Evolutionary conservation across 2,113 vertebrate species (phyloP), one percentile per base, ranked within the genome.

Genomic region (Hoplias malabaricus): DNA sequence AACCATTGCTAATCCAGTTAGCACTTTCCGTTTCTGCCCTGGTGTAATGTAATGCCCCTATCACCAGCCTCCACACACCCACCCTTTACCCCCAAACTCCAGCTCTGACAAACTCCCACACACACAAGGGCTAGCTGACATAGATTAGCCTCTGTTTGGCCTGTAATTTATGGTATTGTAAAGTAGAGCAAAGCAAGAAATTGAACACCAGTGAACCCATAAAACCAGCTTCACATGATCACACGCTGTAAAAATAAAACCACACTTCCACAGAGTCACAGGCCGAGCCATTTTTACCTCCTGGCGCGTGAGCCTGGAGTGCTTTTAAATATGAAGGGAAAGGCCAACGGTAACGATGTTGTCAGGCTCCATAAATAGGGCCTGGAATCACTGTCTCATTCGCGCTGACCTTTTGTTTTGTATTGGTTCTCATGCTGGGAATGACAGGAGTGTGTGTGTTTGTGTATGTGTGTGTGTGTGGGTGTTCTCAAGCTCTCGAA

Each of bases 391-490:
- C 54, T 82, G 21, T 57, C 21, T 21, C 69, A 65, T 69, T 65
- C 70, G 42, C 43, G 25, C 50, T 82, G 71, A 74, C 70, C 63
- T 74, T 79, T 79, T 69, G 78, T 72, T 84, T 84, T 79, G 57
- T 80, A 71, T 66, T 77, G 61, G 63, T 72, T 57, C 38, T 36
- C 48, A 50, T 53, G 73, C 31, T 57, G 69, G 31, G 73, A 80
- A 31, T 33, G 66, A 67, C 62, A 65, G 33, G 31, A 63, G 23
- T 27, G 25, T n/a, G 25, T 48, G 67, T 50, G 7, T 34, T 66
- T 50, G 21, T 73, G 25, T 31, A 34, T 38, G 46, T 56, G 57
- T 50, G 14, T 56, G 23, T 67, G 48, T 36, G 59, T 21, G 14
- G 8, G 21, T 69, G 67, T 29, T 54, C 42, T 65, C 57, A 70